Percentiles rank a stretch among this genome's conserved stretches.
Evolutionary conservation across 2,797 vertebrate species (phyloP).

Genomic region (Petrocephalus sullivani): DNA sequence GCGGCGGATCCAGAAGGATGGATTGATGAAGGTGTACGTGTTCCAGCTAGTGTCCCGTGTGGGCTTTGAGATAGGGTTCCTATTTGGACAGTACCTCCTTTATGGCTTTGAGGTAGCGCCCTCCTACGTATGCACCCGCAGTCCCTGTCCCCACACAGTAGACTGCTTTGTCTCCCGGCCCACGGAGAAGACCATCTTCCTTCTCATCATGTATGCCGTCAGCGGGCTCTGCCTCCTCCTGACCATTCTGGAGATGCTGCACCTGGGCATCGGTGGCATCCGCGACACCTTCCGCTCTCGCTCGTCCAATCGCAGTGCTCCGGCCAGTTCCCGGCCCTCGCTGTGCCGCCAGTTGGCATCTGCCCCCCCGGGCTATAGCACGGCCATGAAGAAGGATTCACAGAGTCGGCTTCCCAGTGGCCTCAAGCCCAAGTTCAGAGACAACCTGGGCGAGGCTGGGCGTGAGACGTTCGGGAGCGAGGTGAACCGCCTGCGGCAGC

Average conservation of each 20-base stretch:
- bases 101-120: constrained; percentile 75
- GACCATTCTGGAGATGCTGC: constrained; percentile 77
- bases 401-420: constrained; percentile 45
- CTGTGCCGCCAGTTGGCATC: constrained; percentile 65
- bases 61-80: constrained; percentile 69
- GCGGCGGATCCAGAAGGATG: constrained; percentile 72
- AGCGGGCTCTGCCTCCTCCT: constrained; percentile 78
- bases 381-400: constrained; percentile 67
- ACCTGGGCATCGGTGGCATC: constrained; percentile 76
- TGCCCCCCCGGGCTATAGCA: constrained; percentile 79
- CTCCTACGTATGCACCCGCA: constrained; percentile 73
- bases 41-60: constrained; percentile 74
- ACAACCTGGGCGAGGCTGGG: constrained; percentile 54
- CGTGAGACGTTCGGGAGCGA: constrained; percentile 60
- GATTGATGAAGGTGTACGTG: constrained; percentile 81
- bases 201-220: constrained; percentile 83
- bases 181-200: constrained; percentile 88
- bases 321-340: constrained; percentile 40
- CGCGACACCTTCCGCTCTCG: constrained; percentile 64
- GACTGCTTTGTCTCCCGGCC: constrained; percentile 87
- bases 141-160: constrained; percentile 82
- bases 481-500: constrained; percentile 68
- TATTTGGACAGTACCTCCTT: constrained; percentile 77
- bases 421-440: constrained; percentile 55
- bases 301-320: constrained; percentile 19